Conservation (phyloP, 2,113 vertebrate species). For the Chaetodon auriga region DNA sequence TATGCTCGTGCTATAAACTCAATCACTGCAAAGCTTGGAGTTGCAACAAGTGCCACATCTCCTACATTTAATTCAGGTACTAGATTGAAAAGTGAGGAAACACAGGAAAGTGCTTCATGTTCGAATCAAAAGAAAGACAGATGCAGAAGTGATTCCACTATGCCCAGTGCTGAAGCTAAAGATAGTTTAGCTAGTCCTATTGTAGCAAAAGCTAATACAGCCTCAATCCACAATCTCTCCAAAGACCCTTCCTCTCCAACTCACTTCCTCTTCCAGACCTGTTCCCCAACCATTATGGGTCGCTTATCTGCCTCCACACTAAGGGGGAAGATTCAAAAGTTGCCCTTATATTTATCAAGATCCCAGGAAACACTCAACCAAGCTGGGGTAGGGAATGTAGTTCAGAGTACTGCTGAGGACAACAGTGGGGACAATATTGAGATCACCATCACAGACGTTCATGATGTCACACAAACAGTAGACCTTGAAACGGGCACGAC, state of each 20-base stretch:
- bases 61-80: conserved; percentile 47
- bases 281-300: conserved; percentile 73
- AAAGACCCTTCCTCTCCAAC: conserved; percentile 51
- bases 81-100: conserved; percentile 15
- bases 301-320: conserved; percentile 83
- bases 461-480: conserved; percentile 55
- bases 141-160: background rate
- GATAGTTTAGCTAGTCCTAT: background rate
- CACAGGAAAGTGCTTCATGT: conserved; percentile 8
- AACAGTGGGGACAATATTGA: background rate
- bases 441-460: conserved; percentile 48
- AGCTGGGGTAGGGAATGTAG: conserved; percentile 24
- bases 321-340: conserved; percentile 81
- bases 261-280: conserved; percentile 66
- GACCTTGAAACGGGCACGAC: conserved; percentile 41
- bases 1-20: conserved; percentile 62
- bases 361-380: conserved; percentile 79
- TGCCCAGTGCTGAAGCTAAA: conserved; percentile 20
- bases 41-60: conserved; percentile 37
- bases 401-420: conserved; percentile 52
- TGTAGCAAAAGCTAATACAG: conserved; percentile 6
- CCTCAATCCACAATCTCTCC: conserved; percentile 34
- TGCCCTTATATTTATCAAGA: conserved; percentile 82
- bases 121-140: conserved; percentile 1
- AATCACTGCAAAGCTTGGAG: conserved; percentile 67